Conservation (phyloP, 2,797 vertebrate species). For the Iguana delicatissima region DNA sequence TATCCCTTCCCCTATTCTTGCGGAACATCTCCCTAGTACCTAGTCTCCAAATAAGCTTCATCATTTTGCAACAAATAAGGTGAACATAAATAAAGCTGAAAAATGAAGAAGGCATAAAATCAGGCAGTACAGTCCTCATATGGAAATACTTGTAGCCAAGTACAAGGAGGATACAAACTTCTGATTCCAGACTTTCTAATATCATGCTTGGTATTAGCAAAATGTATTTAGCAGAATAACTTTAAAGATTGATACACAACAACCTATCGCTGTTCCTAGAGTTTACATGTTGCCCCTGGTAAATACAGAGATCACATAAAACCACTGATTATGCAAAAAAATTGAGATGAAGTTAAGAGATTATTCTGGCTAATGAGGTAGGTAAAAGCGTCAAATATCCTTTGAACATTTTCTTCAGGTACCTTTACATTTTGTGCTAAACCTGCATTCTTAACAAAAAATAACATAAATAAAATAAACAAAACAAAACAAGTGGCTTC, state of each 20-base stretch:
- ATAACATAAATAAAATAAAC: too few relatives aligned
- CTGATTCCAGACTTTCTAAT: neutral
- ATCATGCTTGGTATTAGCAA: neutral
- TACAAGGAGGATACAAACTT: neutral
- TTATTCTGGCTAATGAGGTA: neutral
- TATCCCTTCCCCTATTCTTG: neutral
- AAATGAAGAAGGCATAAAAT: neutral
- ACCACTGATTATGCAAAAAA: neutral
- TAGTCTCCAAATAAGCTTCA: neutral
- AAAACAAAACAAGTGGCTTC: neutral
- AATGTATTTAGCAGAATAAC: neutral
- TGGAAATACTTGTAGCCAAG: neutral
- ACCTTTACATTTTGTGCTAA: neutral
- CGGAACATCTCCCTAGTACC: neutral
- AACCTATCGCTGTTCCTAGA: neutral
- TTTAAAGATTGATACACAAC: neutral
- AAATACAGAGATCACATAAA: neutral
- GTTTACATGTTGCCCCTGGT: neutral
- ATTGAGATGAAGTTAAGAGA: neutral
- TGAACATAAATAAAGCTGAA: neutral
- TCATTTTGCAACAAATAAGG: neutral
- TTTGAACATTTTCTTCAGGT: neutral
- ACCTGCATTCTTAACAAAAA: neutral
- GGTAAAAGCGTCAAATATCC: neutral
- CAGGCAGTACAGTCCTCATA: neutral